Evolutionary conservation across 2,888 invertebrate species (phyloP).

Genomic region (Synanthedon vespiformis): DNA sequence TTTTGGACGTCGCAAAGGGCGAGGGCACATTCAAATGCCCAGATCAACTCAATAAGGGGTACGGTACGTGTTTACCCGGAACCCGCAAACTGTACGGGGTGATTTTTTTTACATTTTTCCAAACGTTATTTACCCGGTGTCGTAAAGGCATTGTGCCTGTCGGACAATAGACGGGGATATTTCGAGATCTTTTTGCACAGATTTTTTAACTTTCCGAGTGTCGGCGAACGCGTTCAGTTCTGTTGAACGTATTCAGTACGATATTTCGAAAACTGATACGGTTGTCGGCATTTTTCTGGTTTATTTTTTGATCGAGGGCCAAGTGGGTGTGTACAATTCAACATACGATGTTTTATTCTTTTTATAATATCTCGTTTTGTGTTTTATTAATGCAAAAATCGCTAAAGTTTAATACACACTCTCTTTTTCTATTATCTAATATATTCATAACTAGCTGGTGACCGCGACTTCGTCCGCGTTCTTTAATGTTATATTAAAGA

Average conservation of each 20-base stretch:
- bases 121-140: conserved; percentile 66
- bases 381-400: too few relatives aligned
- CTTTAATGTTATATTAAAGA: too few relatives aligned
- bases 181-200: conserved; percentile 29
- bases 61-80: conserved; percentile 63
- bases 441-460: too few relatives aligned
- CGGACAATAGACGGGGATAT: conserved; percentile 54
- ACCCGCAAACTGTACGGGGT: conserved; percentile 56
- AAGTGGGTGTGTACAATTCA: conserved; percentile 1
- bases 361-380: too few relatives aligned
- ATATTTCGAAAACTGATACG: conserved; percentile 23
- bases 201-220: conserved; percentile 29
- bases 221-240: conserved; percentile 16
- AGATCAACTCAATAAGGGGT: conserved; percentile 68
- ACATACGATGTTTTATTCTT: too few relatives aligned
- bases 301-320: conserved; percentile 1
- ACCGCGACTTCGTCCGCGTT: too few relatives aligned
- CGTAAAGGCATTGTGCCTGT: conserved; percentile 63
- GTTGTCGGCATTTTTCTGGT: conserved; percentile 5
- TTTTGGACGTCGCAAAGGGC: conserved; percentile 50
- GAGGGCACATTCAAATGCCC: conserved; percentile 61
- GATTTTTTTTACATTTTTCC: conserved; percentile 59
- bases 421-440: too few relatives aligned
- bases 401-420: too few relatives aligned
- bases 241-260: conserved; percentile 25